These are phyloP conservation scores for Drosophila simulans DNA, from an alignment of 1,140 invertebrate genomes.

Conservation along the genomic window DNA sequence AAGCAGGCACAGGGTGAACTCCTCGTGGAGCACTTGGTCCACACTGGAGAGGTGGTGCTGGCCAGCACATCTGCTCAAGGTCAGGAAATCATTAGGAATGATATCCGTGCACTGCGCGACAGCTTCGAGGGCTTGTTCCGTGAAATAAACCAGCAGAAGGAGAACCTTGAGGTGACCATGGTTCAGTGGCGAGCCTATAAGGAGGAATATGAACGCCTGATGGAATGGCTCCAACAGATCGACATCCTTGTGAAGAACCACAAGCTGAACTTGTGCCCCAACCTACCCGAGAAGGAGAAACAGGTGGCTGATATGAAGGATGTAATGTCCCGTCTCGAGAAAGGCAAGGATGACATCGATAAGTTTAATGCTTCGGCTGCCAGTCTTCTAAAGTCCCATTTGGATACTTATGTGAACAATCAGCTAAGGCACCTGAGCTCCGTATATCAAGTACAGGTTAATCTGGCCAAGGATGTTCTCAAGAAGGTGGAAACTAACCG, in stretches of 20 bases:
- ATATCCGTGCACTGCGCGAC: slow-evolving; percentile 92
- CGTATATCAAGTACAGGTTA: slow-evolving; percentile 94
- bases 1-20: slow-evolving; percentile 96
- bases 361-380: slow-evolving; percentile 92
- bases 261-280: slow-evolving; percentile 92
- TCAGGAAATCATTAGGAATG: slow-evolving; percentile 92
- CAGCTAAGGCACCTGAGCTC: slow-evolving; percentile 96
- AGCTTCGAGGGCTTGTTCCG: slow-evolving; percentile 94
- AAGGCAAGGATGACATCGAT: slow-evolving; percentile 93
- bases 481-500: slow-evolving; percentile 96
- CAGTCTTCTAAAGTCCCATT: slow-evolving; percentile 91
- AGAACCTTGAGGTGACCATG: slow-evolving; percentile 92
- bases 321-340: slow-evolving; percentile 90
- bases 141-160: slow-evolving; percentile 94
- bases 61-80: slow-evolving; percentile 92
- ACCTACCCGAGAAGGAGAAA: slow-evolving; percentile 93
- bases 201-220: slow-evolving; percentile 95
- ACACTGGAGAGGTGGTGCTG: slow-evolving; percentile 93
- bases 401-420: slow-evolving; percentile 96
- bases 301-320: slow-evolving; percentile 93
- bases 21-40: slow-evolving; percentile 93
- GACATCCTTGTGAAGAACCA: slow-evolving; percentile 96
- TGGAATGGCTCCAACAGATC: slow-evolving; percentile 97
- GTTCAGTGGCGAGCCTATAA: slow-evolving; percentile 95
- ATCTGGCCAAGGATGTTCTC: slow-evolving; percentile 95